Evolutionary conservation across 2,888 invertebrate species (phyloP).

Genomic region (Sarcophaga subvicina): DNA sequence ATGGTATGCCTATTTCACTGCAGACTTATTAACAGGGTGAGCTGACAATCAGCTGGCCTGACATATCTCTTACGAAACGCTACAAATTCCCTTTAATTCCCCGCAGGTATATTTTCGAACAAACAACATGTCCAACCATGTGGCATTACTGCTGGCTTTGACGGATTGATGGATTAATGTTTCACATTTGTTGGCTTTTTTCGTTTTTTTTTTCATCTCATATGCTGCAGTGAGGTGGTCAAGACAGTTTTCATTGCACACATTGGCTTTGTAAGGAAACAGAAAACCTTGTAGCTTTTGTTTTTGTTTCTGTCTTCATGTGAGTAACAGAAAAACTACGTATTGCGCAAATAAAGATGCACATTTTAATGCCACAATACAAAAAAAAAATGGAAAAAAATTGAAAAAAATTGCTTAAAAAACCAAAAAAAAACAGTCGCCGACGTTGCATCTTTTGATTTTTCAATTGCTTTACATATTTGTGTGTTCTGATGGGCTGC

Average conservation of each 20-base stretch:
- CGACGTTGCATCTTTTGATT: conserved; percentile 41
- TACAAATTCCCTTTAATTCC: too few relatives aligned
- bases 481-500: conserved; percentile 44
- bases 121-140: background rate
- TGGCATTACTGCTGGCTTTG: conserved; percentile 32
- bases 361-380: conserved; percentile 69
- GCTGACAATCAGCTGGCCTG: too few relatives aligned
- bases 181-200: conserved; percentile 33
- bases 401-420: background rate
- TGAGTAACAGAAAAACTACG: conserved; percentile 22
- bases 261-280: conserved; percentile 62
- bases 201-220: background rate
- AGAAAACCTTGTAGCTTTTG: conserved; percentile 62
- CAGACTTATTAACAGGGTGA: too few relatives aligned
- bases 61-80: too few relatives aligned
- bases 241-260: conserved; percentile 57
- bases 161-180: conserved; percentile 76
- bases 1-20: too few relatives aligned
- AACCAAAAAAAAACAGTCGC: conserved; percentile 39
- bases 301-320: conserved; percentile 27
- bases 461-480: conserved; percentile 68
- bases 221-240: conserved; percentile 53
- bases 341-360: conserved; percentile 70
- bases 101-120: too few relatives aligned
- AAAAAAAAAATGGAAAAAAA: conserved; percentile 34